Percentiles rank a stretch among this genome's conserved stretches.
These are phyloP conservation scores for Cricetomys ansorgei DNA, from an alignment of 2,113 vertebrate species.

Conservation along the genomic window DNA sequence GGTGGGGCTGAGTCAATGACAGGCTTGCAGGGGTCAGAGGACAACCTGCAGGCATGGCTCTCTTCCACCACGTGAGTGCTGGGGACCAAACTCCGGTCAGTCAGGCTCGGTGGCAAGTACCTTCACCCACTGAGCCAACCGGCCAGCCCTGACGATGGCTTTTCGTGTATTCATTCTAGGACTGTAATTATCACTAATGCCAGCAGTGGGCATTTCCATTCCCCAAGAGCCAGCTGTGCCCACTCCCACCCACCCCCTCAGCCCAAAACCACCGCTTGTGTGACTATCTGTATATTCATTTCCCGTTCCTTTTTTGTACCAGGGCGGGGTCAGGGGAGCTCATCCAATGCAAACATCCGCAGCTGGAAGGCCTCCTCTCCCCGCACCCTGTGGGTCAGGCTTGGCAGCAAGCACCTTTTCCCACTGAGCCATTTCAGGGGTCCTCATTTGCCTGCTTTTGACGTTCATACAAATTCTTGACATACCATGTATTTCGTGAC, in stretches of 20 bases:
- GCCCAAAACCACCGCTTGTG: not conserved
- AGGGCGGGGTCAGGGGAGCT: fast-evolving
- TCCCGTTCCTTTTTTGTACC: not conserved
- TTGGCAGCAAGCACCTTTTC: not conserved
- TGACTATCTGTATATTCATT: not conserved
- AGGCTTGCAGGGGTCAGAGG: not conserved
- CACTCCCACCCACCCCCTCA: not conserved
- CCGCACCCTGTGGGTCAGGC: too few species aligned
- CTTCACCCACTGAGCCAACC: not conserved
- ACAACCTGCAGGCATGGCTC: not conserved
- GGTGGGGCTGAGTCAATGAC: not conserved
- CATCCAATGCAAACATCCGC: too few species aligned
- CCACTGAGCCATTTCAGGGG: not conserved
- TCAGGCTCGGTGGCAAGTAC: not conserved
- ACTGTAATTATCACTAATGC: not conserved
- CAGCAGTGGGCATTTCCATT: not conserved
- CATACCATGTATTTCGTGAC: not conserved
- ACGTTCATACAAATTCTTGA: not conserved
- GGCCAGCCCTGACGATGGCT: not conserved
- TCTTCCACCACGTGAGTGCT: not conserved
- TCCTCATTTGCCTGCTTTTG: not conserved
- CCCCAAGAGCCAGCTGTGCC: not conserved
- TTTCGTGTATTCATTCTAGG: not conserved
- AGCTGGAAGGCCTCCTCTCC: not conserved
- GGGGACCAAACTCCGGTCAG: not conserved